phyloP scores from a whole-genome alignment of 1,140 invertebrate species.

The Drosophila insularis region DNA sequence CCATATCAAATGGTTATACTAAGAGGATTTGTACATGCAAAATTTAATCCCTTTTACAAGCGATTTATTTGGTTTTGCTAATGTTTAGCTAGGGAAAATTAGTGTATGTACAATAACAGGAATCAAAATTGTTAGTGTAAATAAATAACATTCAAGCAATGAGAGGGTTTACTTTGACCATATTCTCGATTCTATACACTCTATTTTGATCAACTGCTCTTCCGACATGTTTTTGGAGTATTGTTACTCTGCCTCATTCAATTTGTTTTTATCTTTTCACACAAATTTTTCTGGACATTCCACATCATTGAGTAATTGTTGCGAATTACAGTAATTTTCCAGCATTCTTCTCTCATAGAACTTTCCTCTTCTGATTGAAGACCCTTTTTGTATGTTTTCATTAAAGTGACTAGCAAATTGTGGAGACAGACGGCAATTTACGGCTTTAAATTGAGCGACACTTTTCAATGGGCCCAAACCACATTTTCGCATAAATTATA shows the following conservation, averaged over 20 bases:
- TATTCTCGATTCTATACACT: too few species aligned
- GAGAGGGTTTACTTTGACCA: too few species aligned
- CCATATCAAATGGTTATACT: conserved; percentile 35
- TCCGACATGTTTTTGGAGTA: conserved; percentile 24
- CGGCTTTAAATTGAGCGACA: conserved; percentile 37
- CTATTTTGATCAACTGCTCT: neutral
- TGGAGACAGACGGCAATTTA: conserved; percentile 34
- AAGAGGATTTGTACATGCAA: conserved; percentile 41
- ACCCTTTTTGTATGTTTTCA: conserved; percentile 20
- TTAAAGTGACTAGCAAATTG: conserved; percentile 29
- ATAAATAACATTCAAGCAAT: too few species aligned
- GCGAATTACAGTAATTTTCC: conserved; percentile 50
- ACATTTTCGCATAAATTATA: conserved; percentile 72
- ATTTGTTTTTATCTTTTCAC: conserved; percentile 19
- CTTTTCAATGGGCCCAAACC: conserved; percentile 33
- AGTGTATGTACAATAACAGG: neutral
- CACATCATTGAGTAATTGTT: conserved; percentile 30
- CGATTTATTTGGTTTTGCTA: neutral
- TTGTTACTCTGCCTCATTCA: conserved; percentile 4
- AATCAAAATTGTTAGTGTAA: too few species aligned
- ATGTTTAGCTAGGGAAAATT: neutral
- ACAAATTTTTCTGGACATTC: conserved; percentile 39
- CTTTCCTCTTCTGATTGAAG: conserved; percentile 12
- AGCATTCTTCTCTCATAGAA: conserved; percentile 31
- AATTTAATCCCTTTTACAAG: conserved; percentile 17